These are phyloP conservation scores for Corynorhinus townsendii DNA, from an alignment of 2,113 vertebrate species.

Conservation along the genomic window DNA sequence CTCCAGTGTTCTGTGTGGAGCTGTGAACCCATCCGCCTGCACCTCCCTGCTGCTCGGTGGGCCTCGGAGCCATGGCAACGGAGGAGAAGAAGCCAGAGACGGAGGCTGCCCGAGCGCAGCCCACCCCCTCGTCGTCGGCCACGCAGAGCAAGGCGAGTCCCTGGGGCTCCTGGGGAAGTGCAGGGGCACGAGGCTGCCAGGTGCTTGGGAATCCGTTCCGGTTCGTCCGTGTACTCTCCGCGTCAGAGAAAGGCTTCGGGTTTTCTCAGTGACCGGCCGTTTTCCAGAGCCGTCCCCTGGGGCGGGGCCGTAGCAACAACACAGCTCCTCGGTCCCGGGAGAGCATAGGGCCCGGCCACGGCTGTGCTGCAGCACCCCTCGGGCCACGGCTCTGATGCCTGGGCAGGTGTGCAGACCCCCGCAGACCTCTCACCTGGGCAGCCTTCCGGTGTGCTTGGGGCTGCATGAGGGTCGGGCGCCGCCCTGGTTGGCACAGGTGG, in stretches of 20 bases:
- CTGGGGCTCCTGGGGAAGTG: rapidly evolving
- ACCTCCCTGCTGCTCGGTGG: slow-evolving; percentile 61
- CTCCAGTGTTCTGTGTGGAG: slow-evolving; percentile 47
- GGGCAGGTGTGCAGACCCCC: no score
- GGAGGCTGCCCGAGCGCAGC: slow-evolving; percentile 92
- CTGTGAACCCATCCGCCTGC: slow-evolving; percentile 46
- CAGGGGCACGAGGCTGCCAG: background rate
- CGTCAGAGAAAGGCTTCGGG: rapidly evolving
- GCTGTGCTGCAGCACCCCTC: background rate
- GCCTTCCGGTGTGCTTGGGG: background rate
- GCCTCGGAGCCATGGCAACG: slow-evolving; percentile 90
- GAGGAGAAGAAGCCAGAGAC: slow-evolving; percentile 99
- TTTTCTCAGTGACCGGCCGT: background rate
- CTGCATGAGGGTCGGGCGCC: rapidly evolving
- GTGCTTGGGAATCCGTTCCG: rapidly evolving
- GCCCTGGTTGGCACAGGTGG: background rate
- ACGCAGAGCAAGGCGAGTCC: slow-evolving; percentile 94
- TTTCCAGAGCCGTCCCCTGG: background rate
- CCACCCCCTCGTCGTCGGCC: slow-evolving; percentile 91
- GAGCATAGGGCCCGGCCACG: background rate
- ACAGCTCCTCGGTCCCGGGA: background rate
- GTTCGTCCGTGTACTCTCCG: rapidly evolving
- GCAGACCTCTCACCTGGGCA: background rate
- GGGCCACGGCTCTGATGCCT: rapidly evolving
- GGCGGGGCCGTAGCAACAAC: background rate